These are phyloP conservation scores for Drosophila falleni DNA, from an alignment of 2,888 invertebrate species.

Conservation along the genomic window DNA sequence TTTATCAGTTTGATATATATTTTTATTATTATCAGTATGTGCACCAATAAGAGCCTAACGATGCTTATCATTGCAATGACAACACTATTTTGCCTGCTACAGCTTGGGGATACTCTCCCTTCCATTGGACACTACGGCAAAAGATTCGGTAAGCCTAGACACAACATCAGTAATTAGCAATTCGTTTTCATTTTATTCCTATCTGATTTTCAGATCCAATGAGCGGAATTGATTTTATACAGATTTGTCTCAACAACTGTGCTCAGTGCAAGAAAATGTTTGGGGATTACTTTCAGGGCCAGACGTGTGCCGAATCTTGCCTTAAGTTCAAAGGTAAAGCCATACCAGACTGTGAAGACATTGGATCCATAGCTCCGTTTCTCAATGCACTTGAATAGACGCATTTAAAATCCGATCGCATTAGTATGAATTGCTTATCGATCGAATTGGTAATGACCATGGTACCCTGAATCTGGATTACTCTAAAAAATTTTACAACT, in stretches of 20 bases:
- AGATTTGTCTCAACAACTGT: conserved; percentile 93
- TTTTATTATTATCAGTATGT: conserved; percentile 51
- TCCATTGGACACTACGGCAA: conserved; percentile 83
- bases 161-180: fast-evolving
- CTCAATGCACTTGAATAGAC: conserved; percentile 87
- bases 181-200: neutral
- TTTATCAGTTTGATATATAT: conserved; percentile 14
- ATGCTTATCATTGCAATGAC: conserved; percentile 62
- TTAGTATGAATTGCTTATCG: neutral
- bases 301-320: conserved; percentile 94
- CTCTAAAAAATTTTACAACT: conserved; percentile 37
- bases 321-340: conserved; percentile 93
- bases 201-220: conserved; percentile 60
- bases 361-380: conserved; percentile 92
- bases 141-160: conserved; percentile 81
- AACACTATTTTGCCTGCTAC: conserved; percentile 55
- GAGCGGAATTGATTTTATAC: conserved; percentile 87
- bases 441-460: conserved; percentile 41
- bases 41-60: conserved; percentile 56
- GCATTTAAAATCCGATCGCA: neutral
- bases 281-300: conserved; percentile 94
- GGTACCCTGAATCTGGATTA: conserved; percentile 40
- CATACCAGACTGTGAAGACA: conserved; percentile 94
- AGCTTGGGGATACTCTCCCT: conserved; percentile 75
- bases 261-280: conserved; percentile 96